Base-by-base conservation (phyloP, 2,888 invertebrate genomes). In the Ctenicera cuprea region DNA sequence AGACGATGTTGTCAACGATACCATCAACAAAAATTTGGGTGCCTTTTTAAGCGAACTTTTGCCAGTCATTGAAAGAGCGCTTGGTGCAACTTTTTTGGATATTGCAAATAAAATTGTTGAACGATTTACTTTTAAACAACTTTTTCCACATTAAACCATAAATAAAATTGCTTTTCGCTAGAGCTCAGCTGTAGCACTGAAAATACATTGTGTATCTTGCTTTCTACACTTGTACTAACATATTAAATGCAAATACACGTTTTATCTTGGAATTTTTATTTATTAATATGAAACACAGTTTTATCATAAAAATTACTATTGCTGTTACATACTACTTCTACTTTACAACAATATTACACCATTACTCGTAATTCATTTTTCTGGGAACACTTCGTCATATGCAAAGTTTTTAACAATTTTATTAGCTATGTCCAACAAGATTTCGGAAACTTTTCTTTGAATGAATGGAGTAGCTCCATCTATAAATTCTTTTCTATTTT, bases 401-500 rank as follows among this genome's bases (percentile, higher is more conserved):
- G 89, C 86, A 52, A 91, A 88, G 11, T 87, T 88, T 0, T 85
- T 84, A 0, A 91, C 88, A 38, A 92, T 88, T 73, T 88, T 89
- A 80, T 91, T 92, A 3, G 90, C 89, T 4, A 89, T 86, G 0
- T 89, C 88, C 59, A 90, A 81, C 11, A 92, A 85, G 0, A 90
- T 85, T 3, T 86, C 87, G 0, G 89, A 85, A 0, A 90, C 87
- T 0, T 90, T 89, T 74, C 83, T 87, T 82, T 92, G 90, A 0
- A 92, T 83, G 66, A 89, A 86, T 0, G 93, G 92, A 78, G 89
- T 89, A 12, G 90, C 85, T 0, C 90, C 88, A 33, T 85, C 86
- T 8, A 91, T 82, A 80, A 93, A 90, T 43, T 90, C 89, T 0
- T 87, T 88, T 75, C 90, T 89, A 81, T 92, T 92, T 79, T 89